Conservation (phyloP, 2,888 invertebrate species). For the Megamerina dolium region DNA sequence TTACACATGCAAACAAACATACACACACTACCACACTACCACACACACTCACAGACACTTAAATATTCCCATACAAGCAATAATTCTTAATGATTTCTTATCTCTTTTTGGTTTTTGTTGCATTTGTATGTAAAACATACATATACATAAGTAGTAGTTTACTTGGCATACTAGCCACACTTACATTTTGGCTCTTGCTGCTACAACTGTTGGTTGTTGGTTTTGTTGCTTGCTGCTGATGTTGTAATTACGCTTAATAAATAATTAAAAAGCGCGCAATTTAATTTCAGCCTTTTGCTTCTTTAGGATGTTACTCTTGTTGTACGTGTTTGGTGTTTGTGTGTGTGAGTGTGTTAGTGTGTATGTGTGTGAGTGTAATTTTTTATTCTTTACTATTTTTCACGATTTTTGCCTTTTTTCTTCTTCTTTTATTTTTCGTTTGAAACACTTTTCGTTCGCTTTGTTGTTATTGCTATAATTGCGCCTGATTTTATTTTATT, state of each 20-base stretch:
- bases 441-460: too few relatives aligned
- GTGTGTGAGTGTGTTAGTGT: neutral
- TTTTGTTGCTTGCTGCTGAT: too few relatives aligned
- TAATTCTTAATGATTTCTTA: neutral
- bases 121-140: neutral
- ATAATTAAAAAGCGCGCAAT: slow-evolving; percentile 8
- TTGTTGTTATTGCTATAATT: too few relatives aligned
- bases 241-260: slow-evolving; percentile 11
- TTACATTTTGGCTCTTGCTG: too few relatives aligned
- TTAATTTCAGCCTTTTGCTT: slow-evolving; percentile 5
- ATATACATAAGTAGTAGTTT: too few relatives aligned
- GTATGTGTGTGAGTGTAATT: slow-evolving; percentile 5
- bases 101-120: neutral
- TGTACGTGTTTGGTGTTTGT: neutral
- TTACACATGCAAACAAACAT: too few relatives aligned
- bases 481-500: too few relatives aligned
- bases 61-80: neutral
- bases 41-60: neutral
- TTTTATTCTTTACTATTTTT: too few relatives aligned
- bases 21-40: neutral
- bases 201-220: too few relatives aligned
- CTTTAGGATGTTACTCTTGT: slow-evolving; percentile 5
- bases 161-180: too few relatives aligned
- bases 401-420: too few relatives aligned
- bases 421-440: too few relatives aligned